Percentiles rank a stretch among this genome's conserved stretches.
Conservation (phyloP, 2,113 vertebrate species). For the Lipotes vexillifer region DNA sequence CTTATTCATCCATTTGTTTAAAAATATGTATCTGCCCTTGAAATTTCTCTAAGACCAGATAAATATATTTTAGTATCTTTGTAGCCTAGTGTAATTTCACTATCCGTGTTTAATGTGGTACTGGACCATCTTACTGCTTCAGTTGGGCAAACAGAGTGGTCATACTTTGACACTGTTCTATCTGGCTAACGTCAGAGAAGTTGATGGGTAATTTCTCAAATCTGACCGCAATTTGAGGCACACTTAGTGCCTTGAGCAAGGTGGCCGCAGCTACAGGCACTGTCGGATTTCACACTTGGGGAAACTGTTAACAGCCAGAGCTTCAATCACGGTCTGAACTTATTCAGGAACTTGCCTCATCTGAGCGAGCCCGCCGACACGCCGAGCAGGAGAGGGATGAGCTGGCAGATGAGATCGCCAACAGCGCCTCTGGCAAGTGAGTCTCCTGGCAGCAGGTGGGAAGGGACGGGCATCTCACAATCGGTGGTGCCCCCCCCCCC, state of each 20-base stretch:
- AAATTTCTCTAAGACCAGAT: not conserved
- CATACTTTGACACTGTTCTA: not conserved
- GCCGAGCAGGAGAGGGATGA: conserved; percentile 96
- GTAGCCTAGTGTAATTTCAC: not conserved
- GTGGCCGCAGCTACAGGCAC: not conserved
- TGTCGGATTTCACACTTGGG: not conserved
- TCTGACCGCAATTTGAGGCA: not conserved
- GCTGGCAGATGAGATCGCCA: conserved; percentile 95
- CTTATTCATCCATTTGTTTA: not conserved
- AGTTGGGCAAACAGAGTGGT: not conserved
- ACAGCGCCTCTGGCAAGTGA: conserved; percentile 96
- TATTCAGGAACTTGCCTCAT: conserved; percentile 90
- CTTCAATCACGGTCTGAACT: not conserved
- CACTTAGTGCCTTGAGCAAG: not conserved
- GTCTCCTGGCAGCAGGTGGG: conserved; percentile 55
- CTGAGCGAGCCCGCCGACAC: conserved; percentile 92
- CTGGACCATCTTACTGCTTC: not conserved
- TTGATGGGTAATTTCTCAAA: not conserved
- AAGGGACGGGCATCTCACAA: not conserved
- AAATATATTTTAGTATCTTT: not conserved
- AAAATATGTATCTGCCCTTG: not conserved
- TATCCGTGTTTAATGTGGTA: not conserved
- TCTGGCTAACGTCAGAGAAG: not conserved
- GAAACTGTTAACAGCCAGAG: not conserved
- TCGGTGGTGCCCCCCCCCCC: not conserved